Conservation (phyloP, 2,888 invertebrate genomes). For the Trissonchulus latispiculum region DNA sequence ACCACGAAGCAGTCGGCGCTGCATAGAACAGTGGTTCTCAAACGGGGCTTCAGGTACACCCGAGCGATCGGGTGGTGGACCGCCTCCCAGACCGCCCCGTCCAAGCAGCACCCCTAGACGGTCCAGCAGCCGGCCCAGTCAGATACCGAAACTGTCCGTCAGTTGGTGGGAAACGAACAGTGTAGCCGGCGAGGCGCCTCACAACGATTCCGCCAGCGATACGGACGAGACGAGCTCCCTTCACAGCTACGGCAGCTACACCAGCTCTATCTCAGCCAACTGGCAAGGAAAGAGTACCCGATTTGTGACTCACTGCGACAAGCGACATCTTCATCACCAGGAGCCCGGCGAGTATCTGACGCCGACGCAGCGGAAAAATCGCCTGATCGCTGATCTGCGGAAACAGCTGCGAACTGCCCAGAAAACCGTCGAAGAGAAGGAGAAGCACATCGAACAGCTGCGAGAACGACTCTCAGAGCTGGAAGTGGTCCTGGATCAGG, state of each 20-base stretch:
- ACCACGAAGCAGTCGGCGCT: background rate
- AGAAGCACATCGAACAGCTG: slow-evolving; percentile 35
- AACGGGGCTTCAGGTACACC: background rate
- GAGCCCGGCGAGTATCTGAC: slow-evolving; percentile 36
- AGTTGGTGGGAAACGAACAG: slow-evolving; percentile 42
- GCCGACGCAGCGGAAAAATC: slow-evolving; percentile 38
- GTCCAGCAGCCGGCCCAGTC: background rate
- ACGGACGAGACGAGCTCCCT: slow-evolving; percentile 6
- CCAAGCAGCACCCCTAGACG: background rate
- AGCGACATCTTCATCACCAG: background rate
- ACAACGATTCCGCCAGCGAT: background rate
- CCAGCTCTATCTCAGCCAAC: slow-evolving; percentile 7
- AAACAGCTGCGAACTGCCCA: background rate
- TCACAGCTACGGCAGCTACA: slow-evolving; percentile 1
- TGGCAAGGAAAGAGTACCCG: slow-evolving; percentile 13
- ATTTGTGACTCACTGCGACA: slow-evolving; percentile 23
- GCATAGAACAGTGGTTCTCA: too few relatives aligned
- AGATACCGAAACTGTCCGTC: slow-evolving; percentile 35
- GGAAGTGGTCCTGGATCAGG: slow-evolving; percentile 26
- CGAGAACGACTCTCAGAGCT: slow-evolving; percentile 39
- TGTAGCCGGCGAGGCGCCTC: slow-evolving; percentile 26
- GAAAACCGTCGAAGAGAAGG: slow-evolving; percentile 12
- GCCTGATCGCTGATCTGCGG: slow-evolving; percentile 24
- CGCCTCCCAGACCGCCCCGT: background rate
- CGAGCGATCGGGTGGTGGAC: background rate